Evolutionary conservation across 1,140 invertebrate species (phyloP), one percentile per base, ranked within the genome.

Genomic region (Oryctes rhinoceros): DNA sequence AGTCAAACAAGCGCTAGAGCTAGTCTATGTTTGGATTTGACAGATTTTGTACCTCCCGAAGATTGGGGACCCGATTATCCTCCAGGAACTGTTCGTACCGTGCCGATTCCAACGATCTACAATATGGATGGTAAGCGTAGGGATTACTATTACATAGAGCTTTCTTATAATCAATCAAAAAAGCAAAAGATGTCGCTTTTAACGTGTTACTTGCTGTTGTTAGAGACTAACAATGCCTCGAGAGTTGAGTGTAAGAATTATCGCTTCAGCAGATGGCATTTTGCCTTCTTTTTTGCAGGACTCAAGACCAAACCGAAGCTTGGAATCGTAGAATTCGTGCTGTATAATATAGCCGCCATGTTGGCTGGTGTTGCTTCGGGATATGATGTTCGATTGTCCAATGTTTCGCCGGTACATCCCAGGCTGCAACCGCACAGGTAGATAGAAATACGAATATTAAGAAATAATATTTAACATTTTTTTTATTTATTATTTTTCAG

Each of bases 271-370:
- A 47, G 30, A n/a, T 35, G 53, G 53, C 18, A n/a, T 18, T 6
- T n/a, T 59, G 53, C 53, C 65, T 67, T 79, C 13, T 59, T 74
- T 79, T 18, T 78, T 79, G 62, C 79, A 87, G 89, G 91, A 76
- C 90, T 88, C 82, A 90, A 84, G 82, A 67, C 92, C 79, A 94
- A 93, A 86, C 93, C 93, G 78, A 92, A 92, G 85, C 86, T 92
- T 44, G 93, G 94, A 79, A 92, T 95, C 83, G 92, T 96, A 80
- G 95, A 97, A 86, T 87, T 94, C 85, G 92, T 95, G 13, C 89
- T 98, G 78, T 97, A 96, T 89, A 97, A 97, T 86, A 96, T 98
- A 88, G 95, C 95, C 37, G 94, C 96, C 10, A 92, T 98, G 89
- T 88, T 98, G 81, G 96, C 96, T 0, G 92, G 95, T 24, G 94